phyloP scores from a whole-genome alignment of 2,888 invertebrate species.

The Cinara cedri region DNA sequence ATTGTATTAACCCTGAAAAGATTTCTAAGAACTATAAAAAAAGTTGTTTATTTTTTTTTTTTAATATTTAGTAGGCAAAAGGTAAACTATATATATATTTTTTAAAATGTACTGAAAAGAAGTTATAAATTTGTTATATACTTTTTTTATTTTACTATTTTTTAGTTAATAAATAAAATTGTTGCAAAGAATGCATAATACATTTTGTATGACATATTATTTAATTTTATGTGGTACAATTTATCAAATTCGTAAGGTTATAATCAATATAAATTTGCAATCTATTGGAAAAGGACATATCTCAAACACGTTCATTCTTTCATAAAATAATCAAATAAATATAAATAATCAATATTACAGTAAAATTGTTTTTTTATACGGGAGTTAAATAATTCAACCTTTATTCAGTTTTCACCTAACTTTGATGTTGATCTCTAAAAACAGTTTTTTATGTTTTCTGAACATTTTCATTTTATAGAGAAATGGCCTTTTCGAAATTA shows the following conservation, averaged over 20 bases:
- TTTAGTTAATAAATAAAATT: not conserved
- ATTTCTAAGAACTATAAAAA: not conserved
- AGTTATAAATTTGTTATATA: not conserved
- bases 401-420: constrained; percentile 6
- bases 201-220: not conserved
- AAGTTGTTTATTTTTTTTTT: not conserved
- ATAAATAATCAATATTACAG: not conserved
- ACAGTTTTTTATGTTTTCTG: not conserved
- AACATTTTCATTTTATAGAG: constrained; percentile 1
- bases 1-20: constrained; percentile 8
- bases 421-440: too few species aligned
- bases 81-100: constrained; percentile 2
- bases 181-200: not conserved
- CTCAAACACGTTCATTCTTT: not conserved
- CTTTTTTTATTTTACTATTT: not conserved
- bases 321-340: not conserved
- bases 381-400: not conserved
- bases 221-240: not conserved
- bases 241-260: not conserved
- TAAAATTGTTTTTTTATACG: not conserved
- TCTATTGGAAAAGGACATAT: constrained; percentile 3
- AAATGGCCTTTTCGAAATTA: constrained; percentile 13
- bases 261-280: not conserved
- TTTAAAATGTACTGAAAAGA: not conserved
- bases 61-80: not conserved